Evolutionary conservation across 53 echinoderm and acorn worm genomes (phyloP).

Genomic region (Stichopus horrens): DNA sequence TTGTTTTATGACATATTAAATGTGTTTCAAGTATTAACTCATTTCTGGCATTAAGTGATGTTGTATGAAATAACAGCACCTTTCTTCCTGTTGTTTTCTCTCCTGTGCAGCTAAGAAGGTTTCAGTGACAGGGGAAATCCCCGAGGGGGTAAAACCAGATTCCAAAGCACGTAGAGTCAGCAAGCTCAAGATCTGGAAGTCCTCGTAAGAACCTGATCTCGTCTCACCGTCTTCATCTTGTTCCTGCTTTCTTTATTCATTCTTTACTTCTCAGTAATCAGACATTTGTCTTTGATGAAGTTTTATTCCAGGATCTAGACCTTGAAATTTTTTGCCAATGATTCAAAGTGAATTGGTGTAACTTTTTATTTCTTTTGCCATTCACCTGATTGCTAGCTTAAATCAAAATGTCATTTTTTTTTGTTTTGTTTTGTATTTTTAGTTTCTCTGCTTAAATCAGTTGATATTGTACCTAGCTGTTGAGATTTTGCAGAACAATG

Average conservation of each 20-base stretch:
- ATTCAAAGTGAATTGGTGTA: background rate
- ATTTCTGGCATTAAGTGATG: too few species aligned
- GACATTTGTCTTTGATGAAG: background rate
- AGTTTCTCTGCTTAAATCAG: too few species aligned
- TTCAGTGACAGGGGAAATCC: background rate
- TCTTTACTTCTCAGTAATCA: background rate
- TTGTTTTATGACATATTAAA: too few species aligned
- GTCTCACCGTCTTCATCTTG: background rate
- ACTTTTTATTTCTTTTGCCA: too few species aligned
- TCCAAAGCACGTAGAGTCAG: conserved; percentile 17
- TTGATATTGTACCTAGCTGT: too few species aligned
- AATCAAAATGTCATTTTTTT: too few species aligned
- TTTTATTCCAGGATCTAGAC: background rate
- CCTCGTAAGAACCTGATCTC: background rate
- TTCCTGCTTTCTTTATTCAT: background rate
- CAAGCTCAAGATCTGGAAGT: conserved; percentile 46
- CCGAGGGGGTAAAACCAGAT: conserved; percentile 19
- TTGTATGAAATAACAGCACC: too few species aligned
- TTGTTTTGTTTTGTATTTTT: too few species aligned
- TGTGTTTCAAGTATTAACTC: too few species aligned
- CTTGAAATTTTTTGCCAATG: background rate
- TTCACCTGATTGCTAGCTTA: too few species aligned
- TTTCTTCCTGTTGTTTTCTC: too few species aligned
- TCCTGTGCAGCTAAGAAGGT: background rate
- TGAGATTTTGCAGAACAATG: too few species aligned